Conservation (phyloP, 2,797 vertebrate species). For the Fratercula arctica region DNA sequence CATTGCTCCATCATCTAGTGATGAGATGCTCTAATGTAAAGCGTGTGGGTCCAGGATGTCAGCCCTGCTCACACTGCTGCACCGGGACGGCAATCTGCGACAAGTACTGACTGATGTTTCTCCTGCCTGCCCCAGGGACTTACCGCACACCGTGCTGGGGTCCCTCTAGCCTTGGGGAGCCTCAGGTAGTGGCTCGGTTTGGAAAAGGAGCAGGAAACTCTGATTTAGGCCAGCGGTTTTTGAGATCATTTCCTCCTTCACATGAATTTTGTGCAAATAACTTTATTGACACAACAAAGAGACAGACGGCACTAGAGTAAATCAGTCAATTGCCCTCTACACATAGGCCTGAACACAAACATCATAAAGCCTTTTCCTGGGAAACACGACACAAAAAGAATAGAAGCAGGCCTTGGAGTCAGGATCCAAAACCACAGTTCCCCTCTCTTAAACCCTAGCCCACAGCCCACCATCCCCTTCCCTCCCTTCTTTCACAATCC, state of each 20-base stretch:
- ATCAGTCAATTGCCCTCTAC: background rate
- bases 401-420: background rate
- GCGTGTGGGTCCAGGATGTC: rapidly evolving
- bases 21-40: background rate
- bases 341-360: background rate
- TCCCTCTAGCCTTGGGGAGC: too few species aligned
- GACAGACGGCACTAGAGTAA: background rate
- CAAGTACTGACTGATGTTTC: rapidly evolving
- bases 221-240: background rate
- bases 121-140: background rate
- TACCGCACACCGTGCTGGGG: background rate
- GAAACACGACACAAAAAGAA: background rate
- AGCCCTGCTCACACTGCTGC: background rate
- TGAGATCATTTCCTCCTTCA: background rate
- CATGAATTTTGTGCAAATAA: background rate
- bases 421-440: background rate
- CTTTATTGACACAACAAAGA: conserved; percentile 8
- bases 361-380: background rate
- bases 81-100: background rate
- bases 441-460: background rate
- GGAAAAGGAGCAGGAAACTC: background rate
- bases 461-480: background rate
- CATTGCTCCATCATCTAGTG: background rate
- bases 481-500: background rate
- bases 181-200: background rate